phyloP scores from a whole-genome alignment of 2,797 vertebrate species.

The Lindbergichthys nudifrons region DNA sequence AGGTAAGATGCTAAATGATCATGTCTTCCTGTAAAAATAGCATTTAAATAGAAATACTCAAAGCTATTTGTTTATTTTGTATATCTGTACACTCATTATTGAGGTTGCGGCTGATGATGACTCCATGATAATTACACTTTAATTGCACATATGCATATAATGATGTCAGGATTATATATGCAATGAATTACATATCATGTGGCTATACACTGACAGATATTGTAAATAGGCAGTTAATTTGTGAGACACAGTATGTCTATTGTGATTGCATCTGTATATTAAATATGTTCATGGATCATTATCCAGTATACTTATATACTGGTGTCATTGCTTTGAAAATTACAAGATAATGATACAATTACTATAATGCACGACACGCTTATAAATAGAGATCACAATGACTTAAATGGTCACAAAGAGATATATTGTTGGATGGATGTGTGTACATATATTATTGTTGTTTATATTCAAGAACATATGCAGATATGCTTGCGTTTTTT shows the following conservation, averaged over 20 bases:
- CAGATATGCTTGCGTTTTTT: too few species aligned
- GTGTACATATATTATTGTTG: too few species aligned
- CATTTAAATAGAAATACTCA: too few species aligned
- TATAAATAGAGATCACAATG: neutral
- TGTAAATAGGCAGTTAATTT: neutral
- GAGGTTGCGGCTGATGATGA: neutral
- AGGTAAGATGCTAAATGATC: constrained; percentile 28
- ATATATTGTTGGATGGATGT: too few species aligned
- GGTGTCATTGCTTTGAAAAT: constrained; percentile 17
- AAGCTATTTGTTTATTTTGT: too few species aligned
- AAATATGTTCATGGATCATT: constrained; percentile 20
- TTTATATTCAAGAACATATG: too few species aligned
- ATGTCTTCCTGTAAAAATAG: too few species aligned
- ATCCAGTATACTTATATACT: constrained; percentile 5
- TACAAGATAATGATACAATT: constrained; percentile 43
- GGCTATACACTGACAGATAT: too few species aligned
- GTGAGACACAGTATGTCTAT: neutral
- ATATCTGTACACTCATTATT: too few species aligned
- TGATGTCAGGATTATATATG: neutral
- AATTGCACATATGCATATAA: neutral
- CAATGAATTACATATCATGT: too few species aligned
- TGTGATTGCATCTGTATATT: constrained; percentile 21
- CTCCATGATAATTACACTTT: neutral
- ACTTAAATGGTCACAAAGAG: too few species aligned
- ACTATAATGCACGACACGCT: constrained; percentile 7